phyloP scores from a whole-genome alignment of 1,140 invertebrate species.

The Acromyrmex heyeri region DNA sequence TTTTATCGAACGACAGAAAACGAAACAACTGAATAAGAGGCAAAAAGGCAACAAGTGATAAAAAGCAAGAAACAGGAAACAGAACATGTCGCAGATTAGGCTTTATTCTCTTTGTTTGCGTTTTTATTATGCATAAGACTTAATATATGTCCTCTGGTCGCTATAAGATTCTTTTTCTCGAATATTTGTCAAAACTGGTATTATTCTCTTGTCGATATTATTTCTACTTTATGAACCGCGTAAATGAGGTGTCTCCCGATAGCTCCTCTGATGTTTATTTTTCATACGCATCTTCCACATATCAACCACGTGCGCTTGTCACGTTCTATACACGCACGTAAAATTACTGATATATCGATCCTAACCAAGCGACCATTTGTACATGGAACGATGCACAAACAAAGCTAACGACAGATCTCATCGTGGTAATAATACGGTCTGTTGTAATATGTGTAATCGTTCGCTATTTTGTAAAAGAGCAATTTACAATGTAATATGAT shows the following conservation, averaged over 20 bases:
- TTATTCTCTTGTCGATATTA: neutral
- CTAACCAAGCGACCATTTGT: neutral
- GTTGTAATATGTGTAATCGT: neutral
- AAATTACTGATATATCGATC: neutral
- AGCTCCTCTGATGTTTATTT: neutral
- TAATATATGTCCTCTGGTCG: no score
- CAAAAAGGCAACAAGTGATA: no score
- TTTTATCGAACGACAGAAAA: no score
- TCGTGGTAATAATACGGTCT: slow-evolving; percentile 7
- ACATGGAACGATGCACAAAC: neutral
- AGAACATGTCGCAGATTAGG: no score
- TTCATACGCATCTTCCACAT: neutral
- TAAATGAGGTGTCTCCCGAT: neutral
- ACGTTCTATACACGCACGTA: neutral
- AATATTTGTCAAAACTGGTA: neutral
- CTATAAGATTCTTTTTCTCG: neutral
- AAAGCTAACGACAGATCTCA: slow-evolving; percentile 15
- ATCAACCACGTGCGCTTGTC: slow-evolving; percentile 8
- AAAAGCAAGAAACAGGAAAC: no score
- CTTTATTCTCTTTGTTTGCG: no score
- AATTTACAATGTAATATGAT: neutral
- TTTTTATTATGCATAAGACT: no score
- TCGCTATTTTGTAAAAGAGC: neutral
- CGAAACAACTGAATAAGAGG: no score
- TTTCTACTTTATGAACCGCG: neutral